Evolutionary conservation across 2,888 invertebrate species (phyloP), one percentile per base, ranked within the genome.

Genomic region (Tortricodes alternella): DNA sequence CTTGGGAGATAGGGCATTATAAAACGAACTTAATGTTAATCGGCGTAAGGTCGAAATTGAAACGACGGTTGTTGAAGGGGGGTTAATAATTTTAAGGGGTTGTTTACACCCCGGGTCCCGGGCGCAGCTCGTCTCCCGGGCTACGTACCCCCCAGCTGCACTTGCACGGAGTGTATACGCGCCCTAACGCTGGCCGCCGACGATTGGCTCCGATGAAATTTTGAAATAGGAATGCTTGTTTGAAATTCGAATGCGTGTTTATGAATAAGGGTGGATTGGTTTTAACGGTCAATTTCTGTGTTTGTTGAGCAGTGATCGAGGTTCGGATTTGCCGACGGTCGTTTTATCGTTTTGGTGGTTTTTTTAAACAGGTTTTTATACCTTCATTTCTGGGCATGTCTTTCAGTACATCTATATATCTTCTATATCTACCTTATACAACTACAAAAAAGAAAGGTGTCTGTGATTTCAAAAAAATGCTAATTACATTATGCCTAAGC

Each of bases 51-150:
- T 73, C 51, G 48, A 27, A 24, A 69, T 74, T 75, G 32, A 60
- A 15, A 19, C 55, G 63, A 55, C 63, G 59, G 29, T 46, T 52
- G 51, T 46, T 15, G 8, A 8, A 32, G 44, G 48, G 59, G 50
- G 56, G 50, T 50, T 44, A 39, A 51, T 58, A 43, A 56, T 62
- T 69, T 62, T 71, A 66, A 72, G 69, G 78, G 76, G 80, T 74
- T 75, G 76, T 80, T 77, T 80, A 73, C 78, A 76, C 74, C 69
- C 67, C 65, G 72, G 68, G 62, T 62, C 83, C 85, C 80, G 85
- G 84, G 80, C 77, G 71, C 63, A 81, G 83, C 85, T 84, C 76
- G 86, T 83, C 78, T 80, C 87, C 85, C 82, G 80, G 87, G 81
- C 80, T 80, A 83, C 85, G 74, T 75, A 59, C 65, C 59, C 62